Conservation (phyloP, 2,888 invertebrate genomes). For the Phortica okadai region DNA sequence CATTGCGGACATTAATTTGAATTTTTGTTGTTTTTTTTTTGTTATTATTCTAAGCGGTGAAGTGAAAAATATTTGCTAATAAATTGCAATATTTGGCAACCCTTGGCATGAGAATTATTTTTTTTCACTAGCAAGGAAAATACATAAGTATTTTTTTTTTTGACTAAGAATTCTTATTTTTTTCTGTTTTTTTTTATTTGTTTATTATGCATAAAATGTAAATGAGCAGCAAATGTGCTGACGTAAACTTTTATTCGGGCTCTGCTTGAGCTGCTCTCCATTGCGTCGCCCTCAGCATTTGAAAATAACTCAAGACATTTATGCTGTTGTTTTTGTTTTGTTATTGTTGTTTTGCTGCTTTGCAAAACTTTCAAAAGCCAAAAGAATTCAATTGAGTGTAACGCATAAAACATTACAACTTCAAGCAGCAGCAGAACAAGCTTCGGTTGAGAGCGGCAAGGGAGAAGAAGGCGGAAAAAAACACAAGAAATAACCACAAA, state of each 20-base stretch:
- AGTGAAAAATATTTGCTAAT: too few relatives aligned
- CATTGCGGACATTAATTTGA: too few relatives aligned
- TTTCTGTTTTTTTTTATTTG: conserved; percentile 55
- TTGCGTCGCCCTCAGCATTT: not conserved
- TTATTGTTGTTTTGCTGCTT: conserved; percentile 2
- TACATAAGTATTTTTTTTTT: too few relatives aligned
- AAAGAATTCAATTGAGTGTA: conserved; percentile 66
- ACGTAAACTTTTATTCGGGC: conserved; percentile 49
- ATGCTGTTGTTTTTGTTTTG: not conserved
- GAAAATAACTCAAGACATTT: not conserved
- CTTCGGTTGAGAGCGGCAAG: too few relatives aligned
- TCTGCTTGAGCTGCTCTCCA: not conserved
- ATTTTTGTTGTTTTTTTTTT: too few relatives aligned
- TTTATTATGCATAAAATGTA: conserved; percentile 65
- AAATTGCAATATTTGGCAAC: too few relatives aligned
- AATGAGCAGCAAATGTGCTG: conserved; percentile 48
- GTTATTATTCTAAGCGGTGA: too few relatives aligned
- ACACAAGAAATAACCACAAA: not conserved
- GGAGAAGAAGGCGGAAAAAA: too few relatives aligned
- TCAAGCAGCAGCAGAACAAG: not conserved
- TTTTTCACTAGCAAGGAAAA: too few relatives aligned
- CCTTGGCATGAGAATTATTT: too few relatives aligned
- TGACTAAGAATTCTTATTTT: not conserved
- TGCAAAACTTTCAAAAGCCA: conserved; percentile 51
- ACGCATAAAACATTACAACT: conserved; percentile 39